Base-by-base conservation (phyloP, 2,888 invertebrate genomes). In the Pammene aurita region DNA sequence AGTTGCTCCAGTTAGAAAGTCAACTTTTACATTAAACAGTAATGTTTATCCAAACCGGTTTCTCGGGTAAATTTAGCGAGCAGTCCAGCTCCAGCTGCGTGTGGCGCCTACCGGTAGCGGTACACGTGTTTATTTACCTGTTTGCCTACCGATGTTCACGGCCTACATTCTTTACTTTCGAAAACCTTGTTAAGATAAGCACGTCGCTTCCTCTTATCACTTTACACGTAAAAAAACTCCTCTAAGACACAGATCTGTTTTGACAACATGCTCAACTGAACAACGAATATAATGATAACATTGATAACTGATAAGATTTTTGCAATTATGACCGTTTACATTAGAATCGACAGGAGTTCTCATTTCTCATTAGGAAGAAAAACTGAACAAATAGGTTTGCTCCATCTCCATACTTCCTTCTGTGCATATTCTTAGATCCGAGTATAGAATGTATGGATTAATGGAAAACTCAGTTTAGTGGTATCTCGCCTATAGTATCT, bases 131-230 rank as follows among this genome's bases (percentile, higher is more conserved):
- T 44, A 34, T 58, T 60, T 67, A 52, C 67, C 50, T 67, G 65
- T 69, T 58, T 54, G 44, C 58, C 18, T 48, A 52, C 64, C 16
- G 57, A 64, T 64, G 63, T 64, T 58, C 68, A 65, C 57, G 52
- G 64, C 58, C 58, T 52, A 57, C 50, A 67, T 56, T 62, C 48
- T 58, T 50, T 16, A 57, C 69, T 69, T 69, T 69, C 65, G 41
- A 64, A 65, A 55, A 67, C 63, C 48, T 64, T 58, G 48, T 65
- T 69, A 55, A 65, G 69, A 68, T 68, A 68, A 64, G 64, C 42
- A 50, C 63, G 26, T 18, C 35, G 18, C 35, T 41, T 35, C 9
- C 42, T 63, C 52, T 58, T 68, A 68, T 64, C 68, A 46, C 34
- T 7, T 62, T 44, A 44, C 57, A 56, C 35, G 14, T 56, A 44